Conservation (phyloP, 2,888 invertebrate species). For the Spialia ferax region DNA sequence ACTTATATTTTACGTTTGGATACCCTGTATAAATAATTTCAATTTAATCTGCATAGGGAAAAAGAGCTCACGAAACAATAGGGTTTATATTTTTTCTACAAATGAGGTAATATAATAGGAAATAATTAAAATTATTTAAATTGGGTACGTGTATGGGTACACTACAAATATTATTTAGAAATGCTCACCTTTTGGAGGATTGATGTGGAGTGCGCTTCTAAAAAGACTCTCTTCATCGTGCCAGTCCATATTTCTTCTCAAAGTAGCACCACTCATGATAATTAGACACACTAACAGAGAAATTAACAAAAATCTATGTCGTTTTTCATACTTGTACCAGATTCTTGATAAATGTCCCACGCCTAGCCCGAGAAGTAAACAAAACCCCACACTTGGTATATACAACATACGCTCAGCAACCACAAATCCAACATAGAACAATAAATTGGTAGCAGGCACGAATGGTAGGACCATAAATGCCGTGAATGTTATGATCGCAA, state of each 20-base stretch:
- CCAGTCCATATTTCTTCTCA: slow-evolving; percentile 96
- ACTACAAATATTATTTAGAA: not conserved
- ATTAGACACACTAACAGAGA: slow-evolving; percentile 87
- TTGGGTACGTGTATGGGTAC: not conserved
- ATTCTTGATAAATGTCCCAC: slow-evolving; percentile 78
- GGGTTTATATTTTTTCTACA: no score
- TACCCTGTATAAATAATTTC: no score
- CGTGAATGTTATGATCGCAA: slow-evolving; percentile 87
- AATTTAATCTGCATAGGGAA: no score
- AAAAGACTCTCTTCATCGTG: slow-evolving; percentile 97
- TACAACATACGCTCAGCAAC: slow-evolving; percentile 98
- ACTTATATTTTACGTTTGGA: no score
- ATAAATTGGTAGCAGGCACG: slow-evolving; percentile 97
- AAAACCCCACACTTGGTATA: slow-evolving; percentile 98
- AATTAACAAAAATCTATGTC: slow-evolving; percentile 75
- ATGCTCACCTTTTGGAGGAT: slow-evolving; percentile 98
- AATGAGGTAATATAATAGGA: no score
- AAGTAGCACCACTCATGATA: slow-evolving; percentile 91
- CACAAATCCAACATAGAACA: slow-evolving; percentile 99
- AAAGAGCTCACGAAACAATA: no score
- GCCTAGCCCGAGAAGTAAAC: slow-evolving; percentile 94
- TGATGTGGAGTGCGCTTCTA: slow-evolving; percentile 95
- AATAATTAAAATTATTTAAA: no score
- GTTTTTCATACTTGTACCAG: slow-evolving; percentile 75
- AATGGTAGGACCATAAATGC: slow-evolving; percentile 96